A percentile compares a stretch with the other conserved stretches of the same genome.
phyloP scores from a whole-genome alignment of 2,888 invertebrate genomes.

The Dynastes grantii region DNA sequence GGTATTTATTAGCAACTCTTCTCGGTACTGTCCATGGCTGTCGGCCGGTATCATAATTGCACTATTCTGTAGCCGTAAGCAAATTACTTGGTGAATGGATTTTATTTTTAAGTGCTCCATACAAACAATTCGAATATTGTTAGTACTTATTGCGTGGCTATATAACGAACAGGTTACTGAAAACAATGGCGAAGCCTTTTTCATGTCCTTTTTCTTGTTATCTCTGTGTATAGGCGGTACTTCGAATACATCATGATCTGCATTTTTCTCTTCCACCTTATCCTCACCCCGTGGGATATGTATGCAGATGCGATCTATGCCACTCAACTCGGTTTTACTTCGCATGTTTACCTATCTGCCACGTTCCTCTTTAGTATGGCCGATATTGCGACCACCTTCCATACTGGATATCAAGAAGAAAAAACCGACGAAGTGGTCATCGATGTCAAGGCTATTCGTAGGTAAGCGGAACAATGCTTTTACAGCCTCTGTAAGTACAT shows the following conservation, averaged over 20 bases:
- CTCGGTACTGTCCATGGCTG: no score
- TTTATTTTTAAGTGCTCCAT: no score
- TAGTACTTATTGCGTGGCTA: no score
- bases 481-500: neutral
- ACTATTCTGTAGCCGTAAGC: no score
- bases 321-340: neutral
- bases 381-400: conserved; percentile 5
- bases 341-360: neutral
- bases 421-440: conserved; percentile 29
- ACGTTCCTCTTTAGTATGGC: conserved; percentile 7
- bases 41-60: no score
- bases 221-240: conserved; percentile 8
- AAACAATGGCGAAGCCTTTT: no score
- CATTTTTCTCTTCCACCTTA: conserved; percentile 18
- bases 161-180: no score
- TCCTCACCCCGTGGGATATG: conserved; percentile 37
- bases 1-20: conserved; percentile 12
- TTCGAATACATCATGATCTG: conserved; percentile 29
- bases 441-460: conserved; percentile 2
- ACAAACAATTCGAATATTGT: no score
- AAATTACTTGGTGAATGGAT: no score
- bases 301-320: conserved; percentile 24
- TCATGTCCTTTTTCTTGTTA: no score
- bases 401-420: conserved; percentile 30
- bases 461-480: neutral